phyloP scores from a whole-genome alignment of 2,888 invertebrate genomes.

The Gisinianus flammeolus region DNA sequence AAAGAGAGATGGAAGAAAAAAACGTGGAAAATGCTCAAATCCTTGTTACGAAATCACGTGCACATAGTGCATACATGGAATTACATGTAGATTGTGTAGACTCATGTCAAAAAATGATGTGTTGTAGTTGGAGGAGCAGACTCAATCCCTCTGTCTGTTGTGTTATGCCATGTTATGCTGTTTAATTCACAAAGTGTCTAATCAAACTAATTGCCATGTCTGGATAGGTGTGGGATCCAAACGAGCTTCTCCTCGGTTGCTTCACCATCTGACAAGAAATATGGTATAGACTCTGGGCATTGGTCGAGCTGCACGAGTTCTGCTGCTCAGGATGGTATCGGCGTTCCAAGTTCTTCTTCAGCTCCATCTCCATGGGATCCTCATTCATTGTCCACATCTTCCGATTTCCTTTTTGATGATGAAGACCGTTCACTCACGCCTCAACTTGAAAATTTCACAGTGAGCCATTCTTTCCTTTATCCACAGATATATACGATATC shows the following conservation, averaged over 20 bases:
- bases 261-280: conserved; percentile 52
- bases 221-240: conserved; percentile 58
- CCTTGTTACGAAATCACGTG: too few species aligned
- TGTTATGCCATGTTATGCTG: too few species aligned
- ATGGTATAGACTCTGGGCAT: conserved; percentile 59
- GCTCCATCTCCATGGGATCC: conserved; percentile 58
- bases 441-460: conserved; percentile 58
- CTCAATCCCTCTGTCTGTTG: too few species aligned
- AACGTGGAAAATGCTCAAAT: too few species aligned
- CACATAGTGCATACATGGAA: not conserved
- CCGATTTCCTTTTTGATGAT: conserved; percentile 58
- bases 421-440: conserved; percentile 59
- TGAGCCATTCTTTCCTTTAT: not conserved
- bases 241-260: conserved; percentile 58
- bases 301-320: conserved; percentile 59
- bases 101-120: too few species aligned
- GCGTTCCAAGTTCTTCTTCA: conserved; percentile 51
- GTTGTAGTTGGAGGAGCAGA: too few species aligned
- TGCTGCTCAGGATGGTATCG: conserved; percentile 51
- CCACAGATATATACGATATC: too few species aligned
- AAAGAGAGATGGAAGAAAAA: too few species aligned
- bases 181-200: not conserved
- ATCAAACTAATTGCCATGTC: not conserved
- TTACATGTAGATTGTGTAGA: too few species aligned
- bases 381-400: conserved; percentile 54